These are phyloP conservation scores for Atlantisia rogersi DNA, from an alignment of 2,113 vertebrate genomes.

Conservation along the genomic window DNA sequence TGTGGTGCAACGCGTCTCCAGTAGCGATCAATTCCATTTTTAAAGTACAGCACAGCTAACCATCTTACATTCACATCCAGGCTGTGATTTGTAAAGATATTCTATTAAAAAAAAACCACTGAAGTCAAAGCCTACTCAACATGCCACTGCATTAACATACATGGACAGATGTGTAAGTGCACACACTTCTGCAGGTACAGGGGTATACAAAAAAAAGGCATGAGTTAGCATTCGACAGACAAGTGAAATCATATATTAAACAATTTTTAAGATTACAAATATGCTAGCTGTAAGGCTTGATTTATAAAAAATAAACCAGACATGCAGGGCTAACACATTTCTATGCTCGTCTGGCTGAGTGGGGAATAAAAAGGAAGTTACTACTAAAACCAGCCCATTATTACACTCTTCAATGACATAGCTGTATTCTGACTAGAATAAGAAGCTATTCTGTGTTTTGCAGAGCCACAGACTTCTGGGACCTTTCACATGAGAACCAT, in stretches of 20 bases:
- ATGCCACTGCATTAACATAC: background rate
- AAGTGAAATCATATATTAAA: background rate
- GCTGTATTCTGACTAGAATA: background rate
- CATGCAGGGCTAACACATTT: background rate
- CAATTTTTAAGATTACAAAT: background rate
- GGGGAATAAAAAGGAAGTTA: background rate
- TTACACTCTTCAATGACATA: background rate
- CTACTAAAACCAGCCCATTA: background rate
- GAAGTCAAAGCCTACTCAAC: background rate
- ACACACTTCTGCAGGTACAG: fast-evolving
- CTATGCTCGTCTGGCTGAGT: background rate
- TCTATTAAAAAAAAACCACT: slow-evolving; percentile 72
- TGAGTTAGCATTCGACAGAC: background rate
- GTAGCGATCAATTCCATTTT: slow-evolving; percentile 98
- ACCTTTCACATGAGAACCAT: background rate
- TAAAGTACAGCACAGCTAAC: slow-evolving; percentile 97
- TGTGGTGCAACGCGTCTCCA: slow-evolving; percentile 95
- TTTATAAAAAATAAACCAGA: background rate
- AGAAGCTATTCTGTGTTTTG: background rate
- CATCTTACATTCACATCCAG: slow-evolving; percentile 96
- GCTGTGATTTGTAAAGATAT: slow-evolving; percentile 95
- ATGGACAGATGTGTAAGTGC: background rate
- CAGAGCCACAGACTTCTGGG: background rate
- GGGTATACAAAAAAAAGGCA: background rate
- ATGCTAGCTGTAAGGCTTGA: background rate